Evolutionary conservation across 2,888 invertebrate genomes (phyloP).

Genomic region (Periphyllus acericola): DNA sequence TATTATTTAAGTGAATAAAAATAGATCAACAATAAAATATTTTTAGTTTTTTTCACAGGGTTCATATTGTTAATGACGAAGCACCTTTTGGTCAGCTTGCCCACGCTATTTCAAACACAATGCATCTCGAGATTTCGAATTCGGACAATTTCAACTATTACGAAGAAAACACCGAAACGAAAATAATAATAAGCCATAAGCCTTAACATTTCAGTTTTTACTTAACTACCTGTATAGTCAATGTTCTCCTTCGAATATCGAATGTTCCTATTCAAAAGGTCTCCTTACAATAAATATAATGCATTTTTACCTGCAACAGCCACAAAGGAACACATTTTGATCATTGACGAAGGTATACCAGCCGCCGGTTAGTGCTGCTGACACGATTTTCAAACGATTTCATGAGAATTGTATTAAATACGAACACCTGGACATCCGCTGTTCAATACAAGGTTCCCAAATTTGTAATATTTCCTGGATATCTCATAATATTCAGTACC

Average conservation of each 20-base stretch:
- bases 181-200: not conserved
- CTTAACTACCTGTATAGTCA: not conserved
- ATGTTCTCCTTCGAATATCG: not conserved
- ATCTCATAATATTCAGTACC: not conserved
- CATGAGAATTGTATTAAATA: not conserved
- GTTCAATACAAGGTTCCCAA: not conserved
- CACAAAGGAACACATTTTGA: slow-evolving; percentile 40
- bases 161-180: slow-evolving; percentile 5
- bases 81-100: not conserved
- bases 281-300: not conserved
- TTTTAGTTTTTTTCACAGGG: not conserved
- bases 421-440: slow-evolving; percentile 48
- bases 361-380: not conserved
- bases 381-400: slow-evolving; percentile 12
- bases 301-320: slow-evolving; percentile 25
- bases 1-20: not conserved
- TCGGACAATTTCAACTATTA: not conserved
- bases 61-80: slow-evolving; percentile 1
- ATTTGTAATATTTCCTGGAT: not conserved
- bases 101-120: slow-evolving; percentile 4
- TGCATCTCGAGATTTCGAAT: not conserved
- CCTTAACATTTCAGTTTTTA: slow-evolving; percentile 13
- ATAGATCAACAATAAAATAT: not conserved
- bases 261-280: not conserved
- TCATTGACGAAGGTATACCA: not conserved